Evolutionary conservation across 2,113 vertebrate genomes (phyloP).

Genomic region (Lates calcarifer): DNA sequence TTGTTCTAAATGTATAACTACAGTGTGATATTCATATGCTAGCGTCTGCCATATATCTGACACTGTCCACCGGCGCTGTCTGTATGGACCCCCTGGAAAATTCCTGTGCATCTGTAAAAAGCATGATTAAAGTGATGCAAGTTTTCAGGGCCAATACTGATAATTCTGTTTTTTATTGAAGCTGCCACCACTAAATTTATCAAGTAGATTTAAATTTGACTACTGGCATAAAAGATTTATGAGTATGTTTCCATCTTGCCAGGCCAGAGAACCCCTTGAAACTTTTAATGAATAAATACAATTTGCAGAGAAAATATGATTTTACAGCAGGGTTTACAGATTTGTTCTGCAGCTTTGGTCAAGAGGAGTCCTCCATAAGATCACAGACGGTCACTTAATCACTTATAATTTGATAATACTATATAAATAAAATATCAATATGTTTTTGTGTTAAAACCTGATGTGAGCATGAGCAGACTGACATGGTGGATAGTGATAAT

Average conservation of each 20-base stretch:
- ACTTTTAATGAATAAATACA: not conserved
- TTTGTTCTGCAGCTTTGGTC: not conserved
- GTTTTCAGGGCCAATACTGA: not conserved
- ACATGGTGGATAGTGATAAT: not conserved
- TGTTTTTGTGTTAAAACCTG: not conserved
- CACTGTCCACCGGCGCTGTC: not conserved
- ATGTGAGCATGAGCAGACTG: not conserved
- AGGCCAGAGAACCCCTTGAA: not conserved
- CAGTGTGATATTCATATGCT: constrained; percentile 15
- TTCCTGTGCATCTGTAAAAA: not conserved
- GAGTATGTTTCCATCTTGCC: not conserved
- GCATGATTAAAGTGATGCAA: not conserved
- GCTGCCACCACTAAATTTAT: not conserved
- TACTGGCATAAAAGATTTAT: not conserved
- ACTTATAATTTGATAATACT: not conserved
- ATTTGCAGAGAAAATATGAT: not conserved
- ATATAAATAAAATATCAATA: not conserved
- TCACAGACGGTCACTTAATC: not conserved
- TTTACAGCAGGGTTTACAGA: not conserved
- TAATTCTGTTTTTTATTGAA: not conserved
- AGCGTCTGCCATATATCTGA: not conserved
- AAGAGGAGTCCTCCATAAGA: not conserved
- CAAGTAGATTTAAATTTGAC: not conserved
- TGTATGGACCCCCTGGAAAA: not conserved
- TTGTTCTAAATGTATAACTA: constrained; percentile 41